Percentiles rank a stretch among this genome's conserved stretches.
phyloP scores from a whole-genome alignment of 2,113 vertebrate species.

The Capreolus pygargus region DNA sequence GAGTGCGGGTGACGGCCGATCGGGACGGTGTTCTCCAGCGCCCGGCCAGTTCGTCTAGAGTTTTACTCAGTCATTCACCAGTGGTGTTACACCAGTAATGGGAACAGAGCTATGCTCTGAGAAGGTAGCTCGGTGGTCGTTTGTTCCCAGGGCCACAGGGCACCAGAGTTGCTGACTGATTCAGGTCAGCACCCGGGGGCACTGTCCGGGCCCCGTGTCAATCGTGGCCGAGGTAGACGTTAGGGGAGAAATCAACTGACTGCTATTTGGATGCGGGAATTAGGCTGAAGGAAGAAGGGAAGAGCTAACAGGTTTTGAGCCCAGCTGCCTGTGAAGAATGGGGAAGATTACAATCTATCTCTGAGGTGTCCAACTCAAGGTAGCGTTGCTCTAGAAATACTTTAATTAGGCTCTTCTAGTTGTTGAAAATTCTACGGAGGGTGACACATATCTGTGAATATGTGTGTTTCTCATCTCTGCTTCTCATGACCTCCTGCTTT shows the following conservation, averaged over 20 bases:
- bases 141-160: background rate
- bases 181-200: background rate
- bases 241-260: background rate
- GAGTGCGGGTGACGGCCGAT: background rate
- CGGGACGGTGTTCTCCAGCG: background rate
- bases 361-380: background rate
- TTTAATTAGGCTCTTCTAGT: background rate
- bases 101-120: background rate
- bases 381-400: background rate
- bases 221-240: rapidly evolving
- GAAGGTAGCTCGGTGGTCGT: background rate
- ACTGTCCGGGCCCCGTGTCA: background rate
- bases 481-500: background rate
- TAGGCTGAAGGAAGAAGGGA: background rate
- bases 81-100: background rate
- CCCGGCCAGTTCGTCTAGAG: background rate
- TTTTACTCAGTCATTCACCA: background rate
- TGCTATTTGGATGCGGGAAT: background rate
- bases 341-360: background rate
- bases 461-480: background rate
- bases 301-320: background rate
- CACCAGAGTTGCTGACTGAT: background rate
- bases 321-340: background rate
- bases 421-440: background rate
- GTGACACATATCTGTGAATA: rapidly evolving